A percentile compares a stretch with the other conserved stretches of the same genome.
These are phyloP conservation scores for Diplodus puntazzo DNA, from an alignment of 2,797 vertebrate species.

Conservation along the genomic window DNA sequence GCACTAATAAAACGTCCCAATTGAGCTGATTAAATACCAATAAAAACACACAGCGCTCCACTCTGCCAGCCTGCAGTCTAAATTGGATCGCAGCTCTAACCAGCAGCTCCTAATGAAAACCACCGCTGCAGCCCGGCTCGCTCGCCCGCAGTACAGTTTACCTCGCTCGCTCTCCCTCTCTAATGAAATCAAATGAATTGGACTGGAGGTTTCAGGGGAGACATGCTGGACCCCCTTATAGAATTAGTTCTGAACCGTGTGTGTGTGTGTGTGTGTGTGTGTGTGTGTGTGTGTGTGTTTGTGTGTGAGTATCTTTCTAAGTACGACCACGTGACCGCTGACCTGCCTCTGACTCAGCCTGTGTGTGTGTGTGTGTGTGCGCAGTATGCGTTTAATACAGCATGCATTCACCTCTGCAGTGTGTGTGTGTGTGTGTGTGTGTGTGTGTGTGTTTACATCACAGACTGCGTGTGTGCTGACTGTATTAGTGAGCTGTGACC, in stretches of 20 bases:
- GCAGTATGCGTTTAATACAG: constrained; percentile 37
- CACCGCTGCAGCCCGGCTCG: constrained; percentile 58
- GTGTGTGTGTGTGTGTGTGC: constrained; percentile 33
- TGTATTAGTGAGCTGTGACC: constrained; percentile 67
- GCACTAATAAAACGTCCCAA: constrained; percentile 82
- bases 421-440: constrained; percentile 1
- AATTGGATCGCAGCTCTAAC: constrained; percentile 83
- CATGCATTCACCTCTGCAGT: constrained; percentile 17
- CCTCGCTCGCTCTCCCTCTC: constrained; percentile 16
- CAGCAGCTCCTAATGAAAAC: constrained; percentile 83
- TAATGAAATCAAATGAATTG: constrained; percentile 79
- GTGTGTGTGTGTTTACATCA: constrained; percentile 17
- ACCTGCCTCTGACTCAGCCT: constrained; percentile 18
- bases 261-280: constrained; percentile 17
- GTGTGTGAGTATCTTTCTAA: not conserved
- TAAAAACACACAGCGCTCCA: constrained; percentile 76
- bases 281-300: constrained; percentile 10
- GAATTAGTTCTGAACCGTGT: constrained; percentile 54
- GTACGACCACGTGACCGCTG: constrained; percentile 35
- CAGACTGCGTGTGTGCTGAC: constrained; percentile 10
- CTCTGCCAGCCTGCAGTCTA: constrained; percentile 73
- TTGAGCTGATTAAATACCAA: constrained; percentile 86
- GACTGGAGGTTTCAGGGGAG: constrained; percentile 70
- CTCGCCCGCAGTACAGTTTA: constrained; percentile 56
- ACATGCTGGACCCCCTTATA: constrained; percentile 71